Percentiles rank a stretch among this genome's conserved stretches.
Conservation (phyloP, 2,113 vertebrate species). For the Glareola pratincola region DNA sequence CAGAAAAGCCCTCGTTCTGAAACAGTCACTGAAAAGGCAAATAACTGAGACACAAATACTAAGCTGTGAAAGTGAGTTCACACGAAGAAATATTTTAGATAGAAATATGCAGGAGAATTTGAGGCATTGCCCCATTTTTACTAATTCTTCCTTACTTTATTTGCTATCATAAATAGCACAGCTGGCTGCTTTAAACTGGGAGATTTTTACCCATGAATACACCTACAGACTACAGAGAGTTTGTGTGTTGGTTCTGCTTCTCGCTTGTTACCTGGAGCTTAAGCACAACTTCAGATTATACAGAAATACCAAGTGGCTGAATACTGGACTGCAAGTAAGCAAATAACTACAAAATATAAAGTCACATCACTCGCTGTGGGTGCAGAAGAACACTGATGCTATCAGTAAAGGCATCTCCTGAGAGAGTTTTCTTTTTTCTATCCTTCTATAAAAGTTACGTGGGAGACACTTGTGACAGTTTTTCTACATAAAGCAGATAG, state of each 20-base stretch:
- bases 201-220: background rate
- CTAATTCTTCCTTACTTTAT: background rate
- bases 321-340: background rate
- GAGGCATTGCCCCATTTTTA: background rate
- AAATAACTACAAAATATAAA: background rate
- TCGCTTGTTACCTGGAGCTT: background rate
- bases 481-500: background rate
- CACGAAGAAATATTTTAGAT: background rate
- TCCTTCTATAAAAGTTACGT: background rate
- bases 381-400: background rate
- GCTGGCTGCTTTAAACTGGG: background rate
- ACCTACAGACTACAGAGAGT: background rate
- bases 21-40: background rate
- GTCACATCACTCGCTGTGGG: background rate
- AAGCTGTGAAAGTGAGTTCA: background rate
- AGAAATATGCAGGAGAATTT: background rate
- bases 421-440: background rate
- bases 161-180: background rate
- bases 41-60: background rate
- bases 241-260: background rate
- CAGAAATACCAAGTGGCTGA: background rate
- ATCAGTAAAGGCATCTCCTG: background rate
- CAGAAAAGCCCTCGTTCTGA: background rate
- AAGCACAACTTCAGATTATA: background rate
- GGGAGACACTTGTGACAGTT: background rate